These are phyloP conservation scores for Palaemon carinicauda DNA, from an alignment of 1,140 invertebrate genomes.

Conservation along the genomic window DNA sequence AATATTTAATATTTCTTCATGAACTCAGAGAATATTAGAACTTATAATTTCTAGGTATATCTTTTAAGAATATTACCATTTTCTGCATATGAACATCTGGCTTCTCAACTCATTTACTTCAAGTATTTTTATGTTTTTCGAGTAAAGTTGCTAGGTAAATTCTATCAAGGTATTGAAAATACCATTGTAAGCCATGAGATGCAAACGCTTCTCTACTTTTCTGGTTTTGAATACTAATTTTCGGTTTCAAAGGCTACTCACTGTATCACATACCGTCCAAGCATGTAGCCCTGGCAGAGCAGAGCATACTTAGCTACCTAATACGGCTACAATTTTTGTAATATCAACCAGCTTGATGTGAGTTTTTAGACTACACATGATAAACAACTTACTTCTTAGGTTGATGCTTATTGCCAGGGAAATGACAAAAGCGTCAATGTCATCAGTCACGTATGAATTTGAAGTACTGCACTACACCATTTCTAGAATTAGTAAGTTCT, in stretches of 20 bases:
- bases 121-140: background rate
- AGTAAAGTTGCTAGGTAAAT: too few species aligned
- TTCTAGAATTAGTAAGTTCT: too few species aligned
- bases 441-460: background rate
- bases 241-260: background rate
- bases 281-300: too few species aligned
- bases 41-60: too few species aligned
- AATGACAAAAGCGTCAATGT: background rate
- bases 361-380: background rate
- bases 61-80: too few species aligned
- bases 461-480: background rate
- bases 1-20: too few species aligned
- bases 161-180: background rate
- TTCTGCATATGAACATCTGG: background rate
- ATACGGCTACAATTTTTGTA: background rate
- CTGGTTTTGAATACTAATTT: too few species aligned
- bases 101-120: background rate
- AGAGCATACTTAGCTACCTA: slow-evolving; percentile 12
- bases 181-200: background rate
- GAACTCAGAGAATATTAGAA: too few species aligned
- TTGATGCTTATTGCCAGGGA: background rate
- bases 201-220: background rate
- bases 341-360: background rate
- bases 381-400: background rate
- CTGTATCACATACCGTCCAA: background rate